Conservation (phyloP, 2,888 invertebrate species). For the Ichneumon xanthorius region DNA sequence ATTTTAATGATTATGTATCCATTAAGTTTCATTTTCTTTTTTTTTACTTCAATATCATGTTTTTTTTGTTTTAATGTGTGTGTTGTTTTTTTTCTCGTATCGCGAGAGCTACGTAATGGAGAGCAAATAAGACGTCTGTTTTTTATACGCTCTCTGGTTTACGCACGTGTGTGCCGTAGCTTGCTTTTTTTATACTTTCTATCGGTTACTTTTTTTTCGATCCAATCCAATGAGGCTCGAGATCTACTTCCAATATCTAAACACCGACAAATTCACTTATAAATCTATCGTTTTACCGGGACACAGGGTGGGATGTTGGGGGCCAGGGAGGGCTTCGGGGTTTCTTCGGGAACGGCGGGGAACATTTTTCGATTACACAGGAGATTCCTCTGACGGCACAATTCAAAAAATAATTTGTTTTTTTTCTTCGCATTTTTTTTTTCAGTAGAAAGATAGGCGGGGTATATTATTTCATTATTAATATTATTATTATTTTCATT, state of each 20-base stretch:
- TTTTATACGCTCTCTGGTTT: constrained; percentile 43
- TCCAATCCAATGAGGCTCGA: constrained; percentile 73
- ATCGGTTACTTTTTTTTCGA: constrained; percentile 75
- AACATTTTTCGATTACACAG: constrained; percentile 33
- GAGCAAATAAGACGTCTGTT: constrained; percentile 34
- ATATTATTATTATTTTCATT: constrained; percentile 67
- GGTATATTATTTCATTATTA: constrained; percentile 74
- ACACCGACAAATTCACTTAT: constrained; percentile 76
- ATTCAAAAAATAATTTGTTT: constrained; percentile 81
- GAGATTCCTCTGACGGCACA: constrained; percentile 74
- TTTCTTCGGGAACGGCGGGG: constrained; percentile 15
- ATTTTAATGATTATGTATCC: constrained; percentile 62
- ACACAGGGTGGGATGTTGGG: constrained; percentile 43
- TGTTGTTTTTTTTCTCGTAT: constrained; percentile 29
- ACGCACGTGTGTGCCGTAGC: constrained; percentile 2
- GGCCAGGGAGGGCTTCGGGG: constrained; percentile 16
- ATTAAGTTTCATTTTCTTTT: constrained; percentile 51
- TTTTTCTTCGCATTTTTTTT: constrained; percentile 69
- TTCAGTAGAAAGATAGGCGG: constrained; percentile 82
- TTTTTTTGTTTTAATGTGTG: constrained; percentile 24
- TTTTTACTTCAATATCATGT: constrained; percentile 30
- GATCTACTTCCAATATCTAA: constrained; percentile 79
- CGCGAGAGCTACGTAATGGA: constrained; percentile 81
- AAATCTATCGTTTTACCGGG: constrained; percentile 45
- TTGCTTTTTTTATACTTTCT: constrained; percentile 78